Evolutionary conservation across 1,140 invertebrate genomes (phyloP), one percentile per base, ranked within the genome.

Genomic region (Anastatus disparis): DNA sequence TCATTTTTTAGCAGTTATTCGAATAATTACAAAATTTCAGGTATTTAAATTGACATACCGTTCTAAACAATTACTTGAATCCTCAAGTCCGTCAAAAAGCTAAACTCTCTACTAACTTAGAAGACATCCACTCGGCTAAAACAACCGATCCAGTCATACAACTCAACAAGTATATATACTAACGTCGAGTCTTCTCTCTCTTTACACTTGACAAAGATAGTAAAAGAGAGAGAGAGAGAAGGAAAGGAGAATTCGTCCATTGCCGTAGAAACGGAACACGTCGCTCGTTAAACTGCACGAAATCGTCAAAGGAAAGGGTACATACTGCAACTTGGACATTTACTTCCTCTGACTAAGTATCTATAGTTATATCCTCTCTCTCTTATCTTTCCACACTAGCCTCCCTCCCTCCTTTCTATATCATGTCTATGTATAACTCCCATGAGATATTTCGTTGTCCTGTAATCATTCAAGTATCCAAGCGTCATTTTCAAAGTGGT

Each of bases 401-500:
- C n/a, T n/a, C n/a, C n/a, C n/a, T n/a, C n/a, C n/a, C n/a, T n/a
- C n/a, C n/a, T n/a, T n/a, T n/a, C n/a, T 15, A 52, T 46, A 24
- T 52, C 29, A 22, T 48, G 62, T 8, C 42, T n/a, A 12, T 9
- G 59, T 20, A 62, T 6, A 6, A 48, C 59, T 62, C 59, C 44
- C 59, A 42, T 15, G 59, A 62, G 59, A 13, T 27, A n/a, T 0
- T 7, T 7, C 35, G 2, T 44, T 3, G 42, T 7, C 10, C 42
- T n/a, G n/a, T n/a, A n/a, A n/a, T n/a, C n/a, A n/a, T n/a, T n/a
- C n/a, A n/a, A n/a, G n/a, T n/a, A n/a, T n/a, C 53, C 56, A 65
- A 42, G 70, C 70, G 74, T 76, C 76, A 76, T 74, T 77, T 77
- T 75, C 76, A 75, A 59, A 64, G 56, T 65, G 72, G 70, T 75